A percentile compares a stretch with the other conserved stretches of the same genome.
phyloP scores from a whole-genome alignment of 2,888 invertebrate genomes.

The Mesoligia furuncula region DNA sequence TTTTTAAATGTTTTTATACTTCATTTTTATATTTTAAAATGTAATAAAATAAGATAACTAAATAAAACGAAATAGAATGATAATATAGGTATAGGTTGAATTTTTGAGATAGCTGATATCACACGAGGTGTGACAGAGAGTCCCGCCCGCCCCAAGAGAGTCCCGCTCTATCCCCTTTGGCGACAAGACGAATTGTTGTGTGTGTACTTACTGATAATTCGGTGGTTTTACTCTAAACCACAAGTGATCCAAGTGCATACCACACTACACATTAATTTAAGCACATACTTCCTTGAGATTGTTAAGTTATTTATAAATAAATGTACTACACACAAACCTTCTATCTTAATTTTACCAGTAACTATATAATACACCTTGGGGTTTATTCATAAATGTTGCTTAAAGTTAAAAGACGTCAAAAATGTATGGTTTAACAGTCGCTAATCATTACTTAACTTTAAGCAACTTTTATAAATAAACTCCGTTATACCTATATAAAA shows the following conservation, averaged over 20 bases:
- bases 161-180: neutral
- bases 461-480: neutral
- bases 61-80: too few relatives aligned
- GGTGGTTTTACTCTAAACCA: neutral
- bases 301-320: too few relatives aligned
- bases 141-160: too few relatives aligned
- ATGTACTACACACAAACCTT: neutral
- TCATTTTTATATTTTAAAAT: too few relatives aligned
- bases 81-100: too few relatives aligned
- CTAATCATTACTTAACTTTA: neutral
- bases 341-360: neutral
- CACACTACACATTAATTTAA: neutral
- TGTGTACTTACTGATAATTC: neutral
- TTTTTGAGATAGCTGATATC: too few relatives aligned
- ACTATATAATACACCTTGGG: too few relatives aligned
- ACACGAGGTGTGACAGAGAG: too few relatives aligned
- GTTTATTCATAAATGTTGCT: neutral
- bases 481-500: neutral
- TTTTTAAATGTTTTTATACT: too few relatives aligned
- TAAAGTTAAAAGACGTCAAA: neutral
- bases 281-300: neutral
- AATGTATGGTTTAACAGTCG: neutral
- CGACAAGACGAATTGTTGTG: neutral
- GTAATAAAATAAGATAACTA: too few relatives aligned
- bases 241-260: neutral